phyloP scores from a whole-genome alignment of 53 echinoderm and acorn worm species.

The Stichopus horrens region DNA sequence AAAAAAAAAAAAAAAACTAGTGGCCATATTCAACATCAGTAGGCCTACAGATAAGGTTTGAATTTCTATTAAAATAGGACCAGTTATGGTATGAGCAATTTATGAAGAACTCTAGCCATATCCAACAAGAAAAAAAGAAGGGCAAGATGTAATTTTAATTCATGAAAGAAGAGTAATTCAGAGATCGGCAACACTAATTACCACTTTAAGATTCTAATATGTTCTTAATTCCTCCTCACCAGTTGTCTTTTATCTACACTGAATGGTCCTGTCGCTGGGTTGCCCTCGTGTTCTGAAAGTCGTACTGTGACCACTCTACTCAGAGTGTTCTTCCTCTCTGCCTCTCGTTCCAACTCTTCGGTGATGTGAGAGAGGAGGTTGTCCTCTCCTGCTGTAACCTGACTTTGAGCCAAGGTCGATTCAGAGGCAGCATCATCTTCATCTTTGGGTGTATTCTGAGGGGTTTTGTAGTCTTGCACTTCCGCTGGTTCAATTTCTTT shows the following conservation, averaged over 20 bases:
- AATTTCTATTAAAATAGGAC: too few relatives aligned
- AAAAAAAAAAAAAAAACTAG: too few relatives aligned
- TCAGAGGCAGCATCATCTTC: conserved; percentile 53
- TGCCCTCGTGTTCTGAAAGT: conserved; percentile 85
- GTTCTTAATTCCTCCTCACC: conserved; percentile 46
- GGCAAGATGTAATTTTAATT: too few relatives aligned
- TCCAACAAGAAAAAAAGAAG: too few relatives aligned
- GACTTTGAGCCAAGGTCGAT: conserved; percentile 1
- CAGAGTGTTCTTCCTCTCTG: conserved; percentile 10
- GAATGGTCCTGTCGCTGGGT: conserved; percentile 77
- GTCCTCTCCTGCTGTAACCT: background rate
- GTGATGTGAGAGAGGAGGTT: conserved; percentile 68
- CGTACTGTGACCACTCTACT: conserved; percentile 59
- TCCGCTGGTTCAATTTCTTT: conserved; percentile 68
- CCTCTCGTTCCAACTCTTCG: conserved; percentile 59
- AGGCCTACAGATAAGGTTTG: background rate
- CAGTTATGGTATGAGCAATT: too few relatives aligned
- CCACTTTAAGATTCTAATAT: too few relatives aligned
- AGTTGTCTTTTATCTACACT: conserved; percentile 71
- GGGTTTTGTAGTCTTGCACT: conserved; percentile 15
- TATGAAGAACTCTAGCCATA: too few relatives aligned
- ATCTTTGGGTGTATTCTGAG: conserved; percentile 14
- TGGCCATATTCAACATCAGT: background rate
- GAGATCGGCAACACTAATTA: too few relatives aligned
- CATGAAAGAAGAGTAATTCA: too few relatives aligned